Percentiles rank a stretch among this genome's conserved stretches.
These are phyloP conservation scores for Mystacides longicornis DNA, from an alignment of 2,888 invertebrate genomes.

Conservation along the genomic window DNA sequence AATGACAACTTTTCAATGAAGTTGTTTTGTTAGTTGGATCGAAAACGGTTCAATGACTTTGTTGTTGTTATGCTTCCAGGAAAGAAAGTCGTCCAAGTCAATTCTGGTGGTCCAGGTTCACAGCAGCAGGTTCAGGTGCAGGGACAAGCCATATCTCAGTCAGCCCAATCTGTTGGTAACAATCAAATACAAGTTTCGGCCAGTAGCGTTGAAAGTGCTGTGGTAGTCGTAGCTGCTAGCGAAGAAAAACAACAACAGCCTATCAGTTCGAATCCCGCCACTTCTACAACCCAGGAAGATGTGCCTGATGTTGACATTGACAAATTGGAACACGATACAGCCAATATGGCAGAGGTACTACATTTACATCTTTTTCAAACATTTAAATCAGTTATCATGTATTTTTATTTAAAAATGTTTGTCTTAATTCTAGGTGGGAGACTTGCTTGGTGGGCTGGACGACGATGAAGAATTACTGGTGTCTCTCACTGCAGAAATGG, in stretches of 20 bases:
- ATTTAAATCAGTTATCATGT: not conserved
- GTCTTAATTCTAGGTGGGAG: constrained; percentile 54
- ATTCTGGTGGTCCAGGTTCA: not conserved
- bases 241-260: constrained; percentile 28
- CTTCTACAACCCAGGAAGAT: constrained; percentile 31
- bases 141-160: constrained; percentile 32
- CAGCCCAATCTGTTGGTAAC: constrained; percentile 28
- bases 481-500: constrained; percentile 72
- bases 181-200: not conserved
- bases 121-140: constrained; percentile 4
- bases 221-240: not conserved
- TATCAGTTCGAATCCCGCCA: constrained; percentile 7
- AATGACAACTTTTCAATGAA: too few species aligned
- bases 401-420: not conserved
- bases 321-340: constrained; percentile 44
- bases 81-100: constrained; percentile 15
- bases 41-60: too few species aligned
- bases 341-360: constrained; percentile 45
- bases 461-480: constrained; percentile 80
- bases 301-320: constrained; percentile 44
- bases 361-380: not conserved
- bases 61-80: constrained; percentile 2
- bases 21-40: too few species aligned
- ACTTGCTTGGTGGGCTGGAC: constrained; percentile 74
- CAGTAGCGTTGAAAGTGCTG: not conserved